Evolutionary conservation across 2,888 invertebrate species (phyloP).

Genomic region (Antitype chi): DNA sequence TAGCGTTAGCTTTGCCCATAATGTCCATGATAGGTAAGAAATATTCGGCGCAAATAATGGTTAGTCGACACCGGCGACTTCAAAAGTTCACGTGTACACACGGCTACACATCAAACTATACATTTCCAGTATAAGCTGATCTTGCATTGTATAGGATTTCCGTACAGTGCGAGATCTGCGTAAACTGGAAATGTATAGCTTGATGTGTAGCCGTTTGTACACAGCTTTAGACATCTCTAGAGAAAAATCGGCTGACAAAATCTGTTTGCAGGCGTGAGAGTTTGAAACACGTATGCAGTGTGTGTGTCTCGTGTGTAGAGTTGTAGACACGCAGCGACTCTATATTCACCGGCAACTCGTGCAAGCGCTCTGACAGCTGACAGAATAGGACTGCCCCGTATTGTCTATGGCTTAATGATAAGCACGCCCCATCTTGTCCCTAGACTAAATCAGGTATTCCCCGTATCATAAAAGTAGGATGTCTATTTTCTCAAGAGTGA

Average conservation of each 20-base stretch:
- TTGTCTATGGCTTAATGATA: conserved; percentile 12
- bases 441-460: conserved; percentile 9
- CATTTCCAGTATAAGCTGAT: too few species aligned
- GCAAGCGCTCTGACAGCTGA: too few species aligned
- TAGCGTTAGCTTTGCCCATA: not conserved
- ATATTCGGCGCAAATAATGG: not conserved
- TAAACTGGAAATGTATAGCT: too few species aligned
- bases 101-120: too few species aligned
- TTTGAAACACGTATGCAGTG: too few species aligned
- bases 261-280: not conserved
- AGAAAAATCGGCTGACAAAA: not conserved
- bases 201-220: too few species aligned
- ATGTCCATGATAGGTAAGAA: not conserved
- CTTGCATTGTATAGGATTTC: too few species aligned
- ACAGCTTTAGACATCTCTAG: not conserved
- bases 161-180: too few species aligned
- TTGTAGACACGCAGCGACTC: too few species aligned
- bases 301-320: too few species aligned
- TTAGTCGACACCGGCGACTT: not conserved
- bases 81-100: not conserved
- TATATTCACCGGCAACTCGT: too few species aligned
- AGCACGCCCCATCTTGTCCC: not conserved
- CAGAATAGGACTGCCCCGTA: conserved; percentile 11
- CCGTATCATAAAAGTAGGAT: conserved; percentile 9
- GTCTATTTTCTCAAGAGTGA: not conserved